These are phyloP conservation scores for Orchestes rusci DNA, from an alignment of 2,888 invertebrate genomes.

Conservation along the genomic window DNA sequence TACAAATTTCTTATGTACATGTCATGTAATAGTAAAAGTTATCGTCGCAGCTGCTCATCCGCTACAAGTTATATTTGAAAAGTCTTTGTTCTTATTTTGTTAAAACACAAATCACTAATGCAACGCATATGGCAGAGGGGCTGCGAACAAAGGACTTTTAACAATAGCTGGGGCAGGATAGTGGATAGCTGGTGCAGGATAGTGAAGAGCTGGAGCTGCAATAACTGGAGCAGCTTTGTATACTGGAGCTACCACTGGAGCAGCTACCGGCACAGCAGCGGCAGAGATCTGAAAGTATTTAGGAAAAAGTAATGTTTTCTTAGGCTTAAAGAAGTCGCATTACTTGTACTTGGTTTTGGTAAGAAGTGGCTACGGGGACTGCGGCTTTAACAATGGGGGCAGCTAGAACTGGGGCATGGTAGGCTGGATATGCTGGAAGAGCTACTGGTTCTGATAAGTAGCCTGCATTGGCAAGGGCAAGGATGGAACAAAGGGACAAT, in stretches of 20 bases:
- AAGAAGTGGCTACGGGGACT: conserved; percentile 23
- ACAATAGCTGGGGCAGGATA: conserved; percentile 12
- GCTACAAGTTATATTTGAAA: no score
- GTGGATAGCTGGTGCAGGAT: no score
- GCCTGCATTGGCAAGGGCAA: conserved; percentile 9
- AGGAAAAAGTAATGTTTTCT: not conserved
- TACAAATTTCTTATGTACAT: no score
- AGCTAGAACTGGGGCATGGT: conserved; percentile 15
- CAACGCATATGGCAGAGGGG: conserved; percentile 11
- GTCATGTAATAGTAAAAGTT: no score
- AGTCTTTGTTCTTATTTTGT: no score
- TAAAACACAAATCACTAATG: no score
- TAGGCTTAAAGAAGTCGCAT: conserved; percentile 1
- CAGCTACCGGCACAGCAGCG: conserved; percentile 20
- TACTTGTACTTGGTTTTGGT: conserved; percentile 20
- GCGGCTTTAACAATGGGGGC: conserved; percentile 18
- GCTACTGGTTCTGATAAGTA: conserved; percentile 14
- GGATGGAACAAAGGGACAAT: conserved; percentile 1
- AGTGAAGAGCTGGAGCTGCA: conserved; percentile 12
- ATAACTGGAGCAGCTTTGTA: conserved; percentile 15
- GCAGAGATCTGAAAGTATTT: conserved; percentile 16
- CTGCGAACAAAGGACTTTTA: conserved; percentile 17
- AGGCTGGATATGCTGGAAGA: no score
- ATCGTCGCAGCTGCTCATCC: no score
- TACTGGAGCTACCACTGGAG: not conserved